These are phyloP conservation scores for Rhagoletis zephyria DNA, from an alignment of 1,140 invertebrate species.

Conservation along the genomic window DNA sequence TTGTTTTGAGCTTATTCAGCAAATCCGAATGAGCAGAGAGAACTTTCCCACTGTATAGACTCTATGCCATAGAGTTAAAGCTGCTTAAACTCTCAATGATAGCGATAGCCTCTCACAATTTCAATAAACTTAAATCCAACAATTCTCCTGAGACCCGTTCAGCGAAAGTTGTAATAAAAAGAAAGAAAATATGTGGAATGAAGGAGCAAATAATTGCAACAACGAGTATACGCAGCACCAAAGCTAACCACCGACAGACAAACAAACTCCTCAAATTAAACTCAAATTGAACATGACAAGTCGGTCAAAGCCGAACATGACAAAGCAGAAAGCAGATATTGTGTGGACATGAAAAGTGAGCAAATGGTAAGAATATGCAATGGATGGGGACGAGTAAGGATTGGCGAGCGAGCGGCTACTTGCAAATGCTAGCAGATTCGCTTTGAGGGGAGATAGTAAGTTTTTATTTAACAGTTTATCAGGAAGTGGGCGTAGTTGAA, in stretches of 20 bases:
- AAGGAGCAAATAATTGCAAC: constrained; percentile 39
- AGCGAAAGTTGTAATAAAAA: constrained; percentile 34
- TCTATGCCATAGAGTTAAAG: not conserved
- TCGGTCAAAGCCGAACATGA: constrained; percentile 52
- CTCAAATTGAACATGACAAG: constrained; percentile 52
- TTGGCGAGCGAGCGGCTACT: not conserved
- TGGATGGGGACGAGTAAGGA: not conserved
- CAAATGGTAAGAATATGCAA: not conserved
- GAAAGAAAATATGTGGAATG: not conserved
- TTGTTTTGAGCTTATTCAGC: not conserved
- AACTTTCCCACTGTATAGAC: not conserved
- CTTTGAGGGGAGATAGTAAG: not conserved
- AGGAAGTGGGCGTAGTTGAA: constrained; percentile 38
- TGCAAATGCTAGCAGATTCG: not conserved
- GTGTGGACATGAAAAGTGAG: constrained; percentile 29
- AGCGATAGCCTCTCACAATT: constrained; percentile 3
- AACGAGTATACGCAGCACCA: constrained; percentile 9
- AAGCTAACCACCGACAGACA: constrained; percentile 25
- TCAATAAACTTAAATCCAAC: not conserved
- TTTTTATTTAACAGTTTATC: constrained; percentile 46
- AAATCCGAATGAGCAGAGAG: not conserved
- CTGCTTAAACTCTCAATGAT: not conserved
- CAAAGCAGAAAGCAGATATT: constrained; percentile 47
- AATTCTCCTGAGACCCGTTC: constrained; percentile 33
- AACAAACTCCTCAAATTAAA: constrained; percentile 49